Conservation (phyloP, 2,797 vertebrate genomes). For the Peromyscus aztecus region DNA sequence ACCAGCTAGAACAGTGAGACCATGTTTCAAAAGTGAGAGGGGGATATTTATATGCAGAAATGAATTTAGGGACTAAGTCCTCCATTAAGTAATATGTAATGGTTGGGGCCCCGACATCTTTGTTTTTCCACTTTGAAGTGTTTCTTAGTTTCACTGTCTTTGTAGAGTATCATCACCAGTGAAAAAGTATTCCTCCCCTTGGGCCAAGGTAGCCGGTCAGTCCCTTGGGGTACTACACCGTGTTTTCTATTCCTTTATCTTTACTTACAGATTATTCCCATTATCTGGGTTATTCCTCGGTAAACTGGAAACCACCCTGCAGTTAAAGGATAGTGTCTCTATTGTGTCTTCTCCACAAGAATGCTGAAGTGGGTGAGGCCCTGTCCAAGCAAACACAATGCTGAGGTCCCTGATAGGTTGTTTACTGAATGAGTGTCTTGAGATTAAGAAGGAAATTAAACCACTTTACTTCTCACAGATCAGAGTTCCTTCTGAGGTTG, state of each 20-base stretch:
- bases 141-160: slow-evolving; percentile 32
- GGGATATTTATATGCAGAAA: slow-evolving; percentile 8
- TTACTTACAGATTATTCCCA: background rate
- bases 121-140: slow-evolving; percentile 9
- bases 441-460: slow-evolving; percentile 39
- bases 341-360: slow-evolving; percentile 16
- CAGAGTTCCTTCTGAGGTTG: background rate
- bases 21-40: background rate
- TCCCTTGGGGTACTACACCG: background rate
- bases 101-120: background rate
- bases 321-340: slow-evolving; percentile 43
- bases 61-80: slow-evolving; percentile 28
- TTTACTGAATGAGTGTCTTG: slow-evolving; percentile 42
- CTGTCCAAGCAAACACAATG: background rate
- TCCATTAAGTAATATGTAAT: background rate
- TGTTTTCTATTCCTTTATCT: slow-evolving; percentile 53
- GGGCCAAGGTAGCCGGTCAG: background rate
- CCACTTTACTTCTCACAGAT: slow-evolving; percentile 8
- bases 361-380: background rate
- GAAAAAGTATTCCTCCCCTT: background rate
- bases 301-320: slow-evolving; percentile 3
- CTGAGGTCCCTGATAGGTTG: background rate
- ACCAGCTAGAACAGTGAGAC: background rate
- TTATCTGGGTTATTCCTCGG: slow-evolving; percentile 5
- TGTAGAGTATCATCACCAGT: background rate